These are phyloP conservation scores for Microtus richardsoni DNA, from an alignment of 2,113 vertebrate genomes.

Conservation along the genomic window DNA sequence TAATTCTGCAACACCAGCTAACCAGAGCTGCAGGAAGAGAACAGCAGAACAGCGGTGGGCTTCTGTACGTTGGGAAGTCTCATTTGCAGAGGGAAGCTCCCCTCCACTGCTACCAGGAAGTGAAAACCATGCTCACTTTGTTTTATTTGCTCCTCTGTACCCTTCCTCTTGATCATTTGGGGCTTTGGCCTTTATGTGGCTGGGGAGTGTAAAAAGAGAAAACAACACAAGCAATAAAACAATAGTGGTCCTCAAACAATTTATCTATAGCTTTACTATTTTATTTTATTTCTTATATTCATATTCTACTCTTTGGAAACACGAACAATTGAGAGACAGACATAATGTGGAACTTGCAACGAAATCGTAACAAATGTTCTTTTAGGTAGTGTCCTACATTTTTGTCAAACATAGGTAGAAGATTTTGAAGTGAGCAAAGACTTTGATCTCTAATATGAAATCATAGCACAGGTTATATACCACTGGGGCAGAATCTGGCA, in stretches of 20 bases:
- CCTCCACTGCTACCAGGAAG: background rate
- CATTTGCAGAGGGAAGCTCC: background rate
- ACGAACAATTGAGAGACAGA: background rate
- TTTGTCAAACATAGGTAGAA: background rate
- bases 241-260: background rate
- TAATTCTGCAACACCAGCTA: background rate
- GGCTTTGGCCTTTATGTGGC: background rate
- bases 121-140: background rate
- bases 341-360: background rate
- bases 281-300: background rate
- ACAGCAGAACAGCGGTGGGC: background rate
- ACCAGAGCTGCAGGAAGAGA: background rate
- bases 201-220: background rate
- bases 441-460: background rate
- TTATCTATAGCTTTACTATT: background rate
- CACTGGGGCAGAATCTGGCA: background rate
- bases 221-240: background rate
- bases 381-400: background rate
- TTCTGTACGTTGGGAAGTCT: background rate
- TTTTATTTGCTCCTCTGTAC: background rate
- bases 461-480: background rate
- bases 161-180: background rate
- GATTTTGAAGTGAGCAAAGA: background rate
- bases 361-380: constrained; percentile 15
- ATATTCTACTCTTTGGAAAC: constrained; percentile 17